These are phyloP conservation scores for Micronycteris hirsuta DNA, from an alignment of 2,113 vertebrate species.

Conservation along the genomic window DNA sequence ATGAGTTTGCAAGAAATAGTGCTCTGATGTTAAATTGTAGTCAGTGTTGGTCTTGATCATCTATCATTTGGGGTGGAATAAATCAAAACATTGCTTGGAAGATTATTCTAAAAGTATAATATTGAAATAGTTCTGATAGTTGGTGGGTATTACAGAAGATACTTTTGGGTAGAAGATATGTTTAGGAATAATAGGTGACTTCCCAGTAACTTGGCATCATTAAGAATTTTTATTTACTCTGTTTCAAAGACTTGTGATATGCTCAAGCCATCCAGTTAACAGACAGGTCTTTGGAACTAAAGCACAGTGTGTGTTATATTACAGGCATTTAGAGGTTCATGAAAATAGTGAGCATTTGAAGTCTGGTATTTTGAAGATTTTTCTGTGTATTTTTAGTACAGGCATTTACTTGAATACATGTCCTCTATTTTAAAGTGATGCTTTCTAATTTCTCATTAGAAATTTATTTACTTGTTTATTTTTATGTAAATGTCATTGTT, in stretches of 20 bases:
- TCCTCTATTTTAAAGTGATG: neutral
- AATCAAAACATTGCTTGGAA: neutral
- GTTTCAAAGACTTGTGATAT: neutral
- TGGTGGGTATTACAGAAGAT: neutral
- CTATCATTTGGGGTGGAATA: neutral
- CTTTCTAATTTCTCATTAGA: neutral
- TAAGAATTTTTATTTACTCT: neutral
- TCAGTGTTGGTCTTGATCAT: constrained; percentile 15
- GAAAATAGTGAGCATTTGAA: neutral
- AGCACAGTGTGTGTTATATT: neutral
- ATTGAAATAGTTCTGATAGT: neutral
- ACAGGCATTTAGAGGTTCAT: neutral
- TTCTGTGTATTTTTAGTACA: constrained; percentile 1
- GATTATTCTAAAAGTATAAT: neutral
- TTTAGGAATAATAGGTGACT: neutral
- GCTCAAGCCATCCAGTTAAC: neutral
- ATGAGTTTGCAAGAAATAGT: neutral
- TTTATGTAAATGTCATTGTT: neutral
- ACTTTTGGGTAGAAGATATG: neutral
- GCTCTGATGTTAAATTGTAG: neutral
- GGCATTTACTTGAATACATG: neutral
- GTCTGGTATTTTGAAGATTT: neutral
- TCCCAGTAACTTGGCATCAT: neutral
- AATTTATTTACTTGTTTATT: neutral
- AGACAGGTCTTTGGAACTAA: neutral